Percentiles rank a stretch among this genome's conserved stretches.
phyloP scores from a whole-genome alignment of 1,140 invertebrate species.

The Leptinotarsa texana region DNA sequence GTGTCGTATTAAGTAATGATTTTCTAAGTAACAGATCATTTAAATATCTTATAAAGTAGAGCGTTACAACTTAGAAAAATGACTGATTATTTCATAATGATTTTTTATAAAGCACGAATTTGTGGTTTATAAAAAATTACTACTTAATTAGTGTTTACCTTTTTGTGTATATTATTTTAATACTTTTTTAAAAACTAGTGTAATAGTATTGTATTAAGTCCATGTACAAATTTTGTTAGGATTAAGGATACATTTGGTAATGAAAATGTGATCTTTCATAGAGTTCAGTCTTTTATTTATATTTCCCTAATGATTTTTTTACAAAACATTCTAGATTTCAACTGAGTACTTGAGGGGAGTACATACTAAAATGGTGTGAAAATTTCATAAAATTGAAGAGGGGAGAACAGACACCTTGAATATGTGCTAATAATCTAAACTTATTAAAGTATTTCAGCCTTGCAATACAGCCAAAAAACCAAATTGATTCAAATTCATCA shows the following conservation, averaged over 20 bases:
- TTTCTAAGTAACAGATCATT: slow-evolving; percentile 30
- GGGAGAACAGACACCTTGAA: too few species aligned
- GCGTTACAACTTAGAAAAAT: slow-evolving; percentile 31
- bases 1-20: neutral
- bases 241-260: slow-evolving; percentile 45
- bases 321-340: too few species aligned
- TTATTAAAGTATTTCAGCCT: too few species aligned
- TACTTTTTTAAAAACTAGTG: slow-evolving; percentile 37
- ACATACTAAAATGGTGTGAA: too few species aligned
- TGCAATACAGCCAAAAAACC: too few species aligned
- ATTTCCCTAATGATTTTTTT: neutral
- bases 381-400: too few species aligned
- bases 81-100: slow-evolving; percentile 35
- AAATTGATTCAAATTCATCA: too few species aligned
- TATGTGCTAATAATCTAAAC: too few species aligned
- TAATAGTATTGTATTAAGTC: slow-evolving; percentile 41
- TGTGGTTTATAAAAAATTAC: slow-evolving; percentile 26
- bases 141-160: slow-evolving; percentile 30
- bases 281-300: neutral
- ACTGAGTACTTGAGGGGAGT: too few species aligned
- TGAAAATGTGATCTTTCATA: slow-evolving; percentile 45
- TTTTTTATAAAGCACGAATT: slow-evolving; percentile 25
- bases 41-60: slow-evolving; percentile 24
- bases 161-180: slow-evolving; percentile 40
- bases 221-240: slow-evolving; percentile 49